These are phyloP conservation scores for Drosophila pectinifera DNA, from an alignment of 1,140 invertebrate genomes.

Conservation along the genomic window DNA sequence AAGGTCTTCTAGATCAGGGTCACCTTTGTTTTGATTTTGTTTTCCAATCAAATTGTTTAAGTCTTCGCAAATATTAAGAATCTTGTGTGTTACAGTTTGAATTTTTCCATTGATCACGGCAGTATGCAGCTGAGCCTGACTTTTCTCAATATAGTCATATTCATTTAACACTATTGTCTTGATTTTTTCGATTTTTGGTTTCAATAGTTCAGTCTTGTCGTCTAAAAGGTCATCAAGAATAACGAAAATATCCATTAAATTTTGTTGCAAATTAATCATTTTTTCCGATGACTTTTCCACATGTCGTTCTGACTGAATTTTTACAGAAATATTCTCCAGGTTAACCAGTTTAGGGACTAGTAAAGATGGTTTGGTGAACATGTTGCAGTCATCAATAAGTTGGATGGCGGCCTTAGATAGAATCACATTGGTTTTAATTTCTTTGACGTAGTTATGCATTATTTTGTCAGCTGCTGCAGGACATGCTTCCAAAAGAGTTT, in stretches of 20 bases:
- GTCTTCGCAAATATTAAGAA: conserved; percentile 43
- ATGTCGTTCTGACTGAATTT: conserved; percentile 33
- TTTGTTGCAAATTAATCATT: conserved; percentile 70
- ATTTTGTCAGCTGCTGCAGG: conserved; percentile 39
- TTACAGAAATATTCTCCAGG: conserved; percentile 54
- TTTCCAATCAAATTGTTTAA: conserved; percentile 29
- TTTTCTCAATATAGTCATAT: conserved; percentile 64
- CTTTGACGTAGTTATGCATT: conserved; percentile 39
- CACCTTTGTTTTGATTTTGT: not conserved
- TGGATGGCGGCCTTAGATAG: conserved; percentile 53
- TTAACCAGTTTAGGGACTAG: conserved; percentile 56
- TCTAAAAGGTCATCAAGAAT: conserved; percentile 67
- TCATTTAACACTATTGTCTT: conserved; percentile 46
- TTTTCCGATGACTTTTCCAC: conserved; percentile 65
- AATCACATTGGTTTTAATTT: conserved; percentile 60
- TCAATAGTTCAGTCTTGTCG: conserved; percentile 41
- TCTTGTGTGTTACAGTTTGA: conserved; percentile 34
- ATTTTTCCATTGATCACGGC: conserved; percentile 51
- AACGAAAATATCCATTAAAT: conserved; percentile 70
- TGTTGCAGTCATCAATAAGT: conserved; percentile 57
- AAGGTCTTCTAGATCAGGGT: not conserved
- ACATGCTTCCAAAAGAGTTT: conserved; percentile 41
- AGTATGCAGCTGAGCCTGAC: conserved; percentile 20
- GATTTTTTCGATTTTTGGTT: conserved; percentile 43
- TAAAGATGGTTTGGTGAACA: conserved; percentile 61